Base-by-base conservation (phyloP, 2,888 invertebrate genomes). In the Pammene fasciana region DNA sequence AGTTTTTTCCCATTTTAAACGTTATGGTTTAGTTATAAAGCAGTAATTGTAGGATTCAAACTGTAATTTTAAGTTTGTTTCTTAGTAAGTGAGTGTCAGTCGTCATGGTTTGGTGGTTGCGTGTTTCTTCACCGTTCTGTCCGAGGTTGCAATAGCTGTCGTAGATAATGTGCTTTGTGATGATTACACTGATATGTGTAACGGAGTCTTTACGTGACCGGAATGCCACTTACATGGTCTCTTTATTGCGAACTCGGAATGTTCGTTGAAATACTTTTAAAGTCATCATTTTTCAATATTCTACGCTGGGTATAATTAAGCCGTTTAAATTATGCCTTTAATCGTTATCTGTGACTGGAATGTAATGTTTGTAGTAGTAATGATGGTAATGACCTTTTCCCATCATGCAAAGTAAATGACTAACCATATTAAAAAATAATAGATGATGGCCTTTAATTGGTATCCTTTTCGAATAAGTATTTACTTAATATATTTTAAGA, bases 111-210 rank as follows among this genome's bases (percentile, higher is more conserved):
- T 81, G 86, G 78, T 81, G 79, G 74, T 71, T 72, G 67, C 78
- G 75, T 76, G 82, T 89, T 89, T 86, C 89, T 84, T 84, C 90
- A 90, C 81, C 76, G 79, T 76, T 78, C 79, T 71, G 74, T 79
- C 79, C 77, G 83, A 82, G 83, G 87, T 89, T 89, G 90, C 89
- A 84, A 88, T 84, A 87, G 87, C 84, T 88, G 88, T 87, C 87
- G 87, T 83, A 82, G 84, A 80, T 83, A 84, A 84, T 83, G 79
- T 77, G 79, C 76, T 79, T 79, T 78, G 76, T 79, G 85, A 84
- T 85, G 82, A 82, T 84, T 84, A 85, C 82, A 77, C 81, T 79
- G 86, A 84, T 86, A 86, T 84, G 86, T 86, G 84, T 88, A 89
- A 89, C 88, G 87, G 87, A 79, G 81, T 83, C 81, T 84, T 84